Conservation (phyloP, 2,113 vertebrate species). For the Tupaia chinensis region DNA sequence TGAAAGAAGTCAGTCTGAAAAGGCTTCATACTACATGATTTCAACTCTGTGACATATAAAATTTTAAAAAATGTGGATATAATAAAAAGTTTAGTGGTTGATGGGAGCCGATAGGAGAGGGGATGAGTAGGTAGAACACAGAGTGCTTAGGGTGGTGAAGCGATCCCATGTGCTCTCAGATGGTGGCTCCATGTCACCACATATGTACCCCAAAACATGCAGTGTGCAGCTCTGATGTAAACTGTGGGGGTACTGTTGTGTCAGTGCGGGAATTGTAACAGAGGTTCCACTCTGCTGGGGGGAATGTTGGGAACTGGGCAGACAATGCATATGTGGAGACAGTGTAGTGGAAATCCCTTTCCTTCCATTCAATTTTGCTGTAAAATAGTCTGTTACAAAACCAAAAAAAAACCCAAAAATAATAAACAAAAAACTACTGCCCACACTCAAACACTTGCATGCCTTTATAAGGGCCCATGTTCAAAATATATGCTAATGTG, state of each 20-base stretch:
- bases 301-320: not conserved
- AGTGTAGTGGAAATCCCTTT: not conserved
- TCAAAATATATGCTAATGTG: constrained; percentile 70
- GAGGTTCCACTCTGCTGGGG: not conserved
- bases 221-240: not conserved
- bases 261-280: not conserved
- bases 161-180: not conserved
- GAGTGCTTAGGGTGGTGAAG: not conserved
- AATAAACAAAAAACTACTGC: constrained; percentile 33
- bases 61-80: not conserved
- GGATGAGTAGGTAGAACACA: not conserved
- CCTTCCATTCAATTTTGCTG: constrained; percentile 43
- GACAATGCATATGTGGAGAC: not conserved
- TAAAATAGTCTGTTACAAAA: constrained; percentile 48
- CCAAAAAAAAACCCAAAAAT: too few relatives aligned
- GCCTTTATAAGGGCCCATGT: constrained; percentile 42
- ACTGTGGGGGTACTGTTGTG: not conserved
- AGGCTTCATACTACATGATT: not conserved
- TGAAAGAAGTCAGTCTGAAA: constrained; percentile 11
- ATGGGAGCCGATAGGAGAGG: not conserved
- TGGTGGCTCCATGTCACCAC: not conserved
- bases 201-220: not conserved
- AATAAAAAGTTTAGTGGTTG: not conserved
- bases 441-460: constrained; percentile 53
- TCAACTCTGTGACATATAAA: not conserved